These are phyloP conservation scores for Heliconius hewitsoni DNA, from an alignment of 1,140 invertebrate species.

Conservation along the genomic window DNA sequence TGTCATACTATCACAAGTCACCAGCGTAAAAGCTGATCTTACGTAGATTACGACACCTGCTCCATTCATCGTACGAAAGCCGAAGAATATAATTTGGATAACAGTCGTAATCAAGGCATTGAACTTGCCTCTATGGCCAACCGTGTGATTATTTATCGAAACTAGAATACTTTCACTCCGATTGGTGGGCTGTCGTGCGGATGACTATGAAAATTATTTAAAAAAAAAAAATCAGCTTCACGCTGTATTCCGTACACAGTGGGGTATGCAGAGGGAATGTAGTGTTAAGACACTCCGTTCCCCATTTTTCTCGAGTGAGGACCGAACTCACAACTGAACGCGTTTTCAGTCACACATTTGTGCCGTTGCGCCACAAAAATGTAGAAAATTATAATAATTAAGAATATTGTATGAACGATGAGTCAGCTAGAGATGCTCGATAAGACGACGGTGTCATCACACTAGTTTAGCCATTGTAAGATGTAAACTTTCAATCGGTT, in stretches of 20 bases:
- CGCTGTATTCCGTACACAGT: too few species aligned
- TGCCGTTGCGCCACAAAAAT: too few species aligned
- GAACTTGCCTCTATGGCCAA: constrained; percentile 68
- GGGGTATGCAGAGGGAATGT: too few species aligned
- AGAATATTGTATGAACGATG: constrained; percentile 69
- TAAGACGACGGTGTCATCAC: constrained; percentile 66
- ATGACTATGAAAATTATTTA: constrained; percentile 53
- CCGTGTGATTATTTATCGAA: constrained; percentile 67
- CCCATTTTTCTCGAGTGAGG: too few species aligned
- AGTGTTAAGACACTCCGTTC: too few species aligned
- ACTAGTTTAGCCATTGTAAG: constrained; percentile 57
- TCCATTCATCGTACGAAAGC: constrained; percentile 62
- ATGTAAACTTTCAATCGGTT: constrained; percentile 64
- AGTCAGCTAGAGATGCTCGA: constrained; percentile 66
- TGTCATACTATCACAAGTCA: constrained; percentile 31
- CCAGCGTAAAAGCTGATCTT: constrained; percentile 42
- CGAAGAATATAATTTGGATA: constrained; percentile 70
- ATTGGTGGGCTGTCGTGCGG: constrained; percentile 53
- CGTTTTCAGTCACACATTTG: too few species aligned
- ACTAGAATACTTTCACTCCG: constrained; percentile 77
- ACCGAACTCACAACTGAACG: too few species aligned
- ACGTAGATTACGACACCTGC: constrained; percentile 53
- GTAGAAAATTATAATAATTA: constrained; percentile 68
- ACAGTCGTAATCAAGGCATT: constrained; percentile 76
- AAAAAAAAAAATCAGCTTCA: too few species aligned